These are phyloP conservation scores for Diorhabda sublineata DNA, from an alignment of 1,140 invertebrate species.

Conservation along the genomic window DNA sequence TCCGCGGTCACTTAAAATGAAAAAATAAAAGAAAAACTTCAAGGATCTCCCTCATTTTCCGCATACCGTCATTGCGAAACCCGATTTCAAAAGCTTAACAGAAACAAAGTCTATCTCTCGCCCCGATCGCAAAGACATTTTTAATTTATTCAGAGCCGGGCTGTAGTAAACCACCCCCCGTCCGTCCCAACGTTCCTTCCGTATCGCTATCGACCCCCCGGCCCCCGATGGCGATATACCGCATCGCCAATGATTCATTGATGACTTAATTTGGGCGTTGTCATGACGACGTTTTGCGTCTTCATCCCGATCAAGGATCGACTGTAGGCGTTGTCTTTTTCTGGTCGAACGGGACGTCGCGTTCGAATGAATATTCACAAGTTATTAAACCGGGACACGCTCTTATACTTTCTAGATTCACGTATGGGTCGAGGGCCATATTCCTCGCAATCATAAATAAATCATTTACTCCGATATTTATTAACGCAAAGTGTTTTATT, in stretches of 20 bases:
- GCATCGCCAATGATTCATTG: constrained; percentile 46
- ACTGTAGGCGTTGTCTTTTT: constrained; percentile 32
- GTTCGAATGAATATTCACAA: constrained; percentile 44
- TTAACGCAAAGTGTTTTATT: too few relatives aligned
- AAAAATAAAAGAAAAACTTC: background rate
- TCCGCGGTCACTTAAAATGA: background rate
- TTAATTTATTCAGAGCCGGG: constrained; percentile 41
- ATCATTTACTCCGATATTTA: too few relatives aligned
- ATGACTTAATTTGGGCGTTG: constrained; percentile 44
- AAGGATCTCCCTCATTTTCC: constrained; percentile 1
- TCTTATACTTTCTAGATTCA: constrained; percentile 26
- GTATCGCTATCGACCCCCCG: constrained; percentile 21
- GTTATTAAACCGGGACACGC: constrained; percentile 43
- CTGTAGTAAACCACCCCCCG: constrained; percentile 9
- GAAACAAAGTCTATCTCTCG: constrained; percentile 21
- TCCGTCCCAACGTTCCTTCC: constrained; percentile 21
- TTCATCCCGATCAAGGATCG: constrained; percentile 30
- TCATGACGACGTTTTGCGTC: constrained; percentile 37
- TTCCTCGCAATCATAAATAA: too few relatives aligned
- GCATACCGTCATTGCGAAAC: constrained; percentile 4
- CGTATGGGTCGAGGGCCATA: constrained; percentile 18
- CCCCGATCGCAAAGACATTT: constrained; percentile 33
- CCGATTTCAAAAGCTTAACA: constrained; percentile 18
- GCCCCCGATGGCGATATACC: constrained; percentile 33
- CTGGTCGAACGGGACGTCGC: constrained; percentile 27